Base-by-base conservation (phyloP, 1,140 invertebrate genomes). In the Tetragnatha versicolor region DNA sequence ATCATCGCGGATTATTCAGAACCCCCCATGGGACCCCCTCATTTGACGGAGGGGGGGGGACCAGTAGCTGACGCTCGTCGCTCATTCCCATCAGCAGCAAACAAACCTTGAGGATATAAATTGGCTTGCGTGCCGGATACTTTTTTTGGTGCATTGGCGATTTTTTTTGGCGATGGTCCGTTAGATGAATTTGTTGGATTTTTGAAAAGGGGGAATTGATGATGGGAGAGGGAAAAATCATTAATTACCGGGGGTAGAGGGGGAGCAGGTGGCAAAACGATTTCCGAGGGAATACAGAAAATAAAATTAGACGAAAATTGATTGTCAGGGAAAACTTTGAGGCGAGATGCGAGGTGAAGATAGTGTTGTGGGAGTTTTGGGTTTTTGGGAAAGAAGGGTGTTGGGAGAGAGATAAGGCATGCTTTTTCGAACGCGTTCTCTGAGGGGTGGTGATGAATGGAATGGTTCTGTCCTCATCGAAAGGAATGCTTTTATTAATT, bases 221-320 rank as follows among this genome's bases (percentile, higher is more conserved):
- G 63, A 49, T 66, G 33, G n/a, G 17, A 47, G 9, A 12, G 22
- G 27, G 27, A 25, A 66, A 66, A 66, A 66, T 66, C 63, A 66
- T 66, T 66, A 66, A 66, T 66, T 66, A 66, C 27, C 42, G 25
- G 6, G 14, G n/a, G 39, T 47, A 31, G 35, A n/a, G 53, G 53
- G 47, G 47, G 47, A 22, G 53, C 63, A 66, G 63, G 63, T 47
- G 63, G 42, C 27, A 66, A 66, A 61, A 66, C 42, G 25, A 66
- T 42, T 66, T 35, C n/a, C n/a, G 29, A n/a, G 35, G 29, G 31
- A 35, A 35, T 58, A n/a, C 31, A 35, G 55, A 58, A n/a, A n/a
- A 7, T 58, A 58, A 58, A 58, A 58, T 35, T 66, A 42, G 39
- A 66, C n/a, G 42, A 66, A 66, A 61, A 66, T 31, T 58, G 55